A percentile compares a stretch with the other conserved stretches of the same genome.
Evolutionary conservation across 2,797 vertebrate species (phyloP).

Genomic region (Danio choprae): DNA sequence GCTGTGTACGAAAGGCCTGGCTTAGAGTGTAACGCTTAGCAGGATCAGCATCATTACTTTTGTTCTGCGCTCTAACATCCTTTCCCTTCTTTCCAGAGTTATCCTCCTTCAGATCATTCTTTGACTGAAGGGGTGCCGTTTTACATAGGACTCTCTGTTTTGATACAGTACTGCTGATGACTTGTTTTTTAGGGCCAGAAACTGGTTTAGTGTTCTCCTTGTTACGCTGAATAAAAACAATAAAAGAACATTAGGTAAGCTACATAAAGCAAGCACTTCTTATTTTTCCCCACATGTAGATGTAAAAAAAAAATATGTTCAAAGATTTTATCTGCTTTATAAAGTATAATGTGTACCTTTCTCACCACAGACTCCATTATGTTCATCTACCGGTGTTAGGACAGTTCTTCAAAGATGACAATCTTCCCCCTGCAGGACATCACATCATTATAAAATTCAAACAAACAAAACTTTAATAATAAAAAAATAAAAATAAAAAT

Average conservation of each 20-base stretch:
- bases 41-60: slow-evolving; percentile 66
- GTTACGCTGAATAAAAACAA: slow-evolving; percentile 69
- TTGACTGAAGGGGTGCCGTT: slow-evolving; percentile 59
- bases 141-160: slow-evolving; percentile 50
- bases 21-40: slow-evolving; percentile 75
- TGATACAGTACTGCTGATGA: slow-evolving; percentile 46
- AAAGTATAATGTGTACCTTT: slow-evolving; percentile 39
- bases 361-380: slow-evolving; percentile 49
- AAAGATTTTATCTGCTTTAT: neutral
- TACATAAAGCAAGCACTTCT: neutral
- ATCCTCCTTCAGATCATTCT: slow-evolving; percentile 61
- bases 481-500: too few species aligned
- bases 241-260: neutral
- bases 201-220: slow-evolving; percentile 79
- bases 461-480: neutral
- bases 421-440: neutral
- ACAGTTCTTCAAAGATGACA: neutral
- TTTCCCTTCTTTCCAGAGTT: slow-evolving; percentile 28
- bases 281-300: neutral
- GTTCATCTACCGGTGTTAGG: neutral
- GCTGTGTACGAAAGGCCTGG: slow-evolving; percentile 75
- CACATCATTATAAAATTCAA: neutral
- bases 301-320: neutral
- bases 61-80: slow-evolving; percentile 45
- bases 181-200: slow-evolving; percentile 53